These are phyloP conservation scores for Telmatherina bonti DNA, from an alignment of 2,797 vertebrate genomes.

Conservation along the genomic window DNA sequence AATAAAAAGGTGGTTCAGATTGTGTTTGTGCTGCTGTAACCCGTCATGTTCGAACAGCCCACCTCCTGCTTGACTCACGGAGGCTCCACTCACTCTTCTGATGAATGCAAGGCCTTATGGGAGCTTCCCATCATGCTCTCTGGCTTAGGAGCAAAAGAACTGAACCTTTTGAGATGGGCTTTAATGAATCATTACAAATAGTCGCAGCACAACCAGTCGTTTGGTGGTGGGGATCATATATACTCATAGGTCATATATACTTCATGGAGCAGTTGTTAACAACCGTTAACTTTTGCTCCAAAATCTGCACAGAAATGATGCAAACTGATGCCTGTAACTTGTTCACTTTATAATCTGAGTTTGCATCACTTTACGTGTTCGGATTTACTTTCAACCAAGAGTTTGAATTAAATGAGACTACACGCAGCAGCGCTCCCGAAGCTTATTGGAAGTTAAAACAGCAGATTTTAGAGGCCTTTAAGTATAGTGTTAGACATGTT, in stretches of 20 bases:
- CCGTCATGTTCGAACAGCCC: conserved; percentile 16
- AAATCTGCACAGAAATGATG: neutral
- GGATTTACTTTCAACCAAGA: too few species aligned
- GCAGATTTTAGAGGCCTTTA: neutral
- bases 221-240: too few species aligned
- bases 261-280: too few species aligned
- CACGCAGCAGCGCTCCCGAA: neutral
- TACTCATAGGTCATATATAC: too few species aligned
- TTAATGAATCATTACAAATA: too few species aligned
- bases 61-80: conserved; percentile 16
- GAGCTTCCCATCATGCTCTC: neutral
- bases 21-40: conserved; percentile 4
- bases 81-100: neutral
- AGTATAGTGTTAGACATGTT: neutral
- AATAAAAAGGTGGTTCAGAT: too few species aligned
- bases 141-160: too few species aligned
- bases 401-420: too few species aligned
- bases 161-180: too few species aligned
- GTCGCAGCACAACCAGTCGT: too few species aligned
- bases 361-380: neutral
- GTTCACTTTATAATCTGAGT: too few species aligned
- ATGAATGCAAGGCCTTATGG: conserved; percentile 20
- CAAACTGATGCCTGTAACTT: neutral
- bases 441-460: neutral
- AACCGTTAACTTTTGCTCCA: neutral